Evolutionary conservation across 2,888 invertebrate species (phyloP).

Genomic region (Drosophila falleni): DNA sequence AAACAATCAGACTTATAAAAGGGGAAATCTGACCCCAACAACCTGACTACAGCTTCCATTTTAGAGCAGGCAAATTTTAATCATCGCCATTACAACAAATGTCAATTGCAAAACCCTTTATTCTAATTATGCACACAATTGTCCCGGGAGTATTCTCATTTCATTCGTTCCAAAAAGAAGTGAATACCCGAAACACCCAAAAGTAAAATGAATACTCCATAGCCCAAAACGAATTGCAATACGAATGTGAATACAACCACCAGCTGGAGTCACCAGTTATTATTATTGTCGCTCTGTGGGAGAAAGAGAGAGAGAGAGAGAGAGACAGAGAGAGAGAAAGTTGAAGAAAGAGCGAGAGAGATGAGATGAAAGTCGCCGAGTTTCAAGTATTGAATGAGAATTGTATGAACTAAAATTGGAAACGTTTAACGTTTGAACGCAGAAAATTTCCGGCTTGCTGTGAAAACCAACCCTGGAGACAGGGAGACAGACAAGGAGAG

Average conservation of each 20-base stretch:
- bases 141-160: conserved; percentile 70
- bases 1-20: conserved; percentile 13
- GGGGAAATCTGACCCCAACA: conserved; percentile 13
- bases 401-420: conserved; percentile 61
- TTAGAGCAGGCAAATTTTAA: conserved; percentile 46
- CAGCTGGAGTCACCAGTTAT: conserved; percentile 44
- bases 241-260: conserved; percentile 37
- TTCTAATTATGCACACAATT: conserved; percentile 79
- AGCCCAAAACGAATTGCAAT: conserved; percentile 57
- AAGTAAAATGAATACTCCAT: conserved; percentile 4
- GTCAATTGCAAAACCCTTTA: conserved; percentile 72
- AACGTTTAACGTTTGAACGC: conserved; percentile 78
- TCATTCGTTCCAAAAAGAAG: conserved; percentile 10
- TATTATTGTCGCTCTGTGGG: background rate
- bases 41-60: conserved; percentile 3
- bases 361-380: conserved; percentile 29
- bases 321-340: background rate
- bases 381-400: conserved; percentile 30
- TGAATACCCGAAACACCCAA: conserved; percentile 7
- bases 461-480: conserved; percentile 62
- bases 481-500: background rate
- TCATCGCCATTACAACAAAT: conserved; percentile 61
- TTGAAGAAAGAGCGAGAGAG: background rate
- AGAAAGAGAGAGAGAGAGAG: background rate
- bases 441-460: conserved; percentile 43